A percentile compares a stretch with the other conserved stretches of the same genome.
These are phyloP conservation scores for Cotesia typhae DNA, from an alignment of 1,140 invertebrate genomes.

Conservation along the genomic window DNA sequence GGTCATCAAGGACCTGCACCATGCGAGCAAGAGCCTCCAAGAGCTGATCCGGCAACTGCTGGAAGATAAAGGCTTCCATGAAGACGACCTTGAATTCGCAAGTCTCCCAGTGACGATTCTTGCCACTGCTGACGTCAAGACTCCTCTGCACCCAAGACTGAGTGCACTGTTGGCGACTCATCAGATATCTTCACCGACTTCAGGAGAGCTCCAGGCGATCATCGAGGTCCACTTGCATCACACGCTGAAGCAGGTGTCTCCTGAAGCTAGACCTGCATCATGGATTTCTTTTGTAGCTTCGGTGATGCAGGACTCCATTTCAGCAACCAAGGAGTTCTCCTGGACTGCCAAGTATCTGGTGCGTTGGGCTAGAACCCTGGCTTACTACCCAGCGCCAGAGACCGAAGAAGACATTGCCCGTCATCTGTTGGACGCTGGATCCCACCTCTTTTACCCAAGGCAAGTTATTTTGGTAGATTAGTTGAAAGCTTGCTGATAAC, in stretches of 20 bases:
- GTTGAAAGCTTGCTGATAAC: slow-evolving; percentile 1
- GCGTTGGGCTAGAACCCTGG: slow-evolving; percentile 52
- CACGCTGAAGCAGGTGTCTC: slow-evolving; percentile 42
- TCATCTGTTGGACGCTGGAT: slow-evolving; percentile 52
- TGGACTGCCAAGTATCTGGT: slow-evolving; percentile 55
- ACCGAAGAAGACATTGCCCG: slow-evolving; percentile 45
- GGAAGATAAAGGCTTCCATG: slow-evolving; percentile 61
- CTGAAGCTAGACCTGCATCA: slow-evolving; percentile 39
- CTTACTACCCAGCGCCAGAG: slow-evolving; percentile 53
- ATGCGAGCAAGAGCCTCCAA: slow-evolving; percentile 56
- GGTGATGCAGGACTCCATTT: slow-evolving; percentile 50
- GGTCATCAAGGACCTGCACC: slow-evolving; percentile 58
- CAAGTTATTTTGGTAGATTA: slow-evolving; percentile 5
- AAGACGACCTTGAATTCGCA: slow-evolving; percentile 62
- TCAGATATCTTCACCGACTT: slow-evolving; percentile 51
- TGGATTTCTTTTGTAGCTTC: slow-evolving; percentile 52
- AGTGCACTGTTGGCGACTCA: slow-evolving; percentile 53
- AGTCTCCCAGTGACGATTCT: slow-evolving; percentile 56
- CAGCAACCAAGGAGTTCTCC: slow-evolving; percentile 37
- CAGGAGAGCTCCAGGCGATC: slow-evolving; percentile 50
- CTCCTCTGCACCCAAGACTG: slow-evolving; percentile 59
- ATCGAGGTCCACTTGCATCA: slow-evolving; percentile 53
- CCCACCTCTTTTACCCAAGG: slow-evolving; percentile 51
- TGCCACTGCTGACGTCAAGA: slow-evolving; percentile 53
- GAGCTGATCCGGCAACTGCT: slow-evolving; percentile 58